phyloP scores from a whole-genome alignment of 2,888 invertebrate genomes.

The Limnephilus lunatus region DNA sequence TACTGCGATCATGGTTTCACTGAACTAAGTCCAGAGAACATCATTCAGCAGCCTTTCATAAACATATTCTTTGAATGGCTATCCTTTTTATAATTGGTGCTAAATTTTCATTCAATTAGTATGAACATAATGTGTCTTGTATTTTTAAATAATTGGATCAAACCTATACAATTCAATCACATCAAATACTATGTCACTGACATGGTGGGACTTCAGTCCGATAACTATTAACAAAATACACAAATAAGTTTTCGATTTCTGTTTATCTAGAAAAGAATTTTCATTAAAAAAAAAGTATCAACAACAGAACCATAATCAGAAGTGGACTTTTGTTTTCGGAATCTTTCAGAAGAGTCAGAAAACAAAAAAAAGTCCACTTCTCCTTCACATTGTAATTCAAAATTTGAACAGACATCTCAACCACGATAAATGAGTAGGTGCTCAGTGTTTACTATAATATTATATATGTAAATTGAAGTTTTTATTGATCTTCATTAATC shows the following conservation, averaged over 20 bases:
- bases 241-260: too few relatives aligned
- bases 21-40: too few relatives aligned
- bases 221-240: background rate
- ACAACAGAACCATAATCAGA: background rate
- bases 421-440: background rate
- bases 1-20: too few relatives aligned
- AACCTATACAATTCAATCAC: background rate
- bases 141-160: too few relatives aligned
- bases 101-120: too few relatives aligned
- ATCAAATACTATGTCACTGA: background rate
- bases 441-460: background rate
- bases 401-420: background rate
- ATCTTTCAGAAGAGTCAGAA: background rate
- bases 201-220: background rate
- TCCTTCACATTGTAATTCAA: background rate
- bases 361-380: background rate
- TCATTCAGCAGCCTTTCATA: too few relatives aligned
- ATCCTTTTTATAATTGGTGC: too few relatives aligned
- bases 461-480: background rate
- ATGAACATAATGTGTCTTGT: too few relatives aligned
- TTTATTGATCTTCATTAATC: background rate
- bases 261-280: too few relatives aligned
- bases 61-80: too few relatives aligned
- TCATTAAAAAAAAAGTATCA: background rate
- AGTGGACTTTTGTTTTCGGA: too few relatives aligned